Conservation (phyloP, 2,888 invertebrate species). For the Clusia tigrina region DNA sequence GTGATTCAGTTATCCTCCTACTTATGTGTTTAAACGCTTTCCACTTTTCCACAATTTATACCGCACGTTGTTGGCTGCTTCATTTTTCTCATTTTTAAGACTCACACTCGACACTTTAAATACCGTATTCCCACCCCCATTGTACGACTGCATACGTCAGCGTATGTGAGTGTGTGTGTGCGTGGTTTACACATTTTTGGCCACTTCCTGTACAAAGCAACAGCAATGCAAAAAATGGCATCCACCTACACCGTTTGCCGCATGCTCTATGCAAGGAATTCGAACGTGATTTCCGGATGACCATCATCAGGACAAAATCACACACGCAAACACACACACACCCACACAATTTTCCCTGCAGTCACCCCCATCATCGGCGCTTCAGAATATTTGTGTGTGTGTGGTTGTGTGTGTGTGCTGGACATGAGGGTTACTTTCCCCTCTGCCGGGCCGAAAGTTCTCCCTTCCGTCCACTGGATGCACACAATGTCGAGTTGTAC, state of each 20-base stretch:
- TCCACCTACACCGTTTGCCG: background rate
- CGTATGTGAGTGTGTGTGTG: constrained; percentile 14
- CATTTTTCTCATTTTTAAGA: constrained; percentile 48
- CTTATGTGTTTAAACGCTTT: constrained; percentile 39
- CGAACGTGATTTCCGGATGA: constrained; percentile 35
- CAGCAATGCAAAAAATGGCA: background rate
- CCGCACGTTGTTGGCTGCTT: constrained; percentile 34
- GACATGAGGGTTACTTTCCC: constrained; percentile 10
- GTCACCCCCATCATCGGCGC: constrained; percentile 21
- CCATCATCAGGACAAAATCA: constrained; percentile 33
- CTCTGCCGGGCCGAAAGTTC: background rate
- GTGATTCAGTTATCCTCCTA: constrained; percentile 27
- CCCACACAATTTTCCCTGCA: too few relatives aligned
- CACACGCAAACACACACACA: too few relatives aligned
- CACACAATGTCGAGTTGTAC: too few relatives aligned
- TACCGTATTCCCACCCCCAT: constrained; percentile 41
- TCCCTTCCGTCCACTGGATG: background rate
- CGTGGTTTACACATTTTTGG: constrained; percentile 3
- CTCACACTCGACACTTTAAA: constrained; percentile 54
- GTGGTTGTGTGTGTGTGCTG: background rate
- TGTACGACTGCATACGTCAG: constrained; percentile 5
- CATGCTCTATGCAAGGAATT: constrained; percentile 18
- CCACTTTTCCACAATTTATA: constrained; percentile 37
- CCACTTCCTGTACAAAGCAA: too few relatives aligned
- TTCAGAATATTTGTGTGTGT: too few relatives aligned